A percentile compares a stretch with the other conserved stretches of the same genome.
phyloP scores from a whole-genome alignment of 2,113 vertebrate species.

The Perca flavescens region DNA sequence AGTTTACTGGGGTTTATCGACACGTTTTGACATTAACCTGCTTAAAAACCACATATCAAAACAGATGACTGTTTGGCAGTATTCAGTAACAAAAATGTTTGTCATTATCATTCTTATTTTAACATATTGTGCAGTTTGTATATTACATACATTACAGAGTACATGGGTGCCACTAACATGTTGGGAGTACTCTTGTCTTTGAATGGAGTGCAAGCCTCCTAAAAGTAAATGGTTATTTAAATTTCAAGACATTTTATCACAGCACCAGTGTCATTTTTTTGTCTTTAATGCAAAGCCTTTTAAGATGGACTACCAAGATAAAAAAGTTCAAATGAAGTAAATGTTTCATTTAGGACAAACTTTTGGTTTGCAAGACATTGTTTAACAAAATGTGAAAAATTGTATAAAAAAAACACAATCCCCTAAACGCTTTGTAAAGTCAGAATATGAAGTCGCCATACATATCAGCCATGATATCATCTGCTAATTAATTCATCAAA shows the following conservation, averaged over 20 bases:
- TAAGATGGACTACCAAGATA: conserved; percentile 14
- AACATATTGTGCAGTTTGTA: conserved; percentile 25
- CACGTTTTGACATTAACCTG: conserved; percentile 10
- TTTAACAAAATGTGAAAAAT: conserved; percentile 5
- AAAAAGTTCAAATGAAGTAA: conserved; percentile 51
- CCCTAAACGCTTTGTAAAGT: conserved; percentile 20
- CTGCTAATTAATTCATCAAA: conserved; percentile 10
- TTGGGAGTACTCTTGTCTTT: background rate
- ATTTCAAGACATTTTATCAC: background rate
- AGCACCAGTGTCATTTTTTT: conserved; percentile 4
- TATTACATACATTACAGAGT: conserved; percentile 14
- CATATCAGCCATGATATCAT: background rate
- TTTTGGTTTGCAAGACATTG: conserved; percentile 45
- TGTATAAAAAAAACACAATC: background rate
- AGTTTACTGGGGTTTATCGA: background rate
- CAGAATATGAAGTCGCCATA: background rate
- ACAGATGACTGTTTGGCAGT: conserved; percentile 31
- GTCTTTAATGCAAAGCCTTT: background rate
- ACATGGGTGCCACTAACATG: background rate
- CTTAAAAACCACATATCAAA: conserved; percentile 4
- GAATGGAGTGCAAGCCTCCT: conserved; percentile 10
- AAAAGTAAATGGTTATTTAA: background rate
- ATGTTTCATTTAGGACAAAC: conserved; percentile 56
- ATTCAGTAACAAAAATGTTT: conserved; percentile 35
- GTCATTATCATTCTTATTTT: conserved; percentile 5